Base-by-base conservation (phyloP, 2,888 invertebrate species). In the Hemaris fuciformis region DNA sequence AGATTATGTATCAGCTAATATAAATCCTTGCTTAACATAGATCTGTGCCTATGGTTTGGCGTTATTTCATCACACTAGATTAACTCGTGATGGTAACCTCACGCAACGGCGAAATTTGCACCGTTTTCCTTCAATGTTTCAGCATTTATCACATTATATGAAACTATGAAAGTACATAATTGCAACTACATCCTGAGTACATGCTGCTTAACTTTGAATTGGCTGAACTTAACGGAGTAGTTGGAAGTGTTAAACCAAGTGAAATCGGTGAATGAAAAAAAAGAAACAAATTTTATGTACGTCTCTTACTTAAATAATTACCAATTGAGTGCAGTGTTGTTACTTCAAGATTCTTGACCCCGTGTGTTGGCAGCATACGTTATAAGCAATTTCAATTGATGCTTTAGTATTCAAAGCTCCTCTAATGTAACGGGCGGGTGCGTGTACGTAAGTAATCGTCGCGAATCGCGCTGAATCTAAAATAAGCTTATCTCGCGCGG, bases 401-500 rank as follows among this genome's bases (percentile, higher is more conserved):
- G 58, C 58, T 66, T 74, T 75, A 71, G 72, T 74, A 79, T 79
- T 74, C 74, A 56, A 53, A 65, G 63, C 63, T 59, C 60, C 25
- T 58, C 57, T 34, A 56, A 64, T 56, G 62, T 75, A 77, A 72
- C 71, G 71, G 71, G 60, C 62, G 53, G 61, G 61, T 42, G 41
- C 53, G 61, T 45, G 57, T 18, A 43, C 42, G 59, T 67, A 67
- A 70, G 68, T 67, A 67, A 70, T 64, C 67, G 68, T 56, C 59
- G 62, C 45, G 57, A 46, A 61, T 61, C 57, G 61, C 46, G 41
- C 57, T 22, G 72, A 72, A 73, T 74, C 72, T 72, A 71, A 74
- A 82, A 75, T 75, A 80, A 79, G 72, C 74, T 80, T 73, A 79
- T 77, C 73, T 68, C 71, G 74, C 83, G 79, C 74, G 80, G 80